Base-by-base conservation (phyloP, 2,113 vertebrate species). In the Apteryx mantelli region DNA sequence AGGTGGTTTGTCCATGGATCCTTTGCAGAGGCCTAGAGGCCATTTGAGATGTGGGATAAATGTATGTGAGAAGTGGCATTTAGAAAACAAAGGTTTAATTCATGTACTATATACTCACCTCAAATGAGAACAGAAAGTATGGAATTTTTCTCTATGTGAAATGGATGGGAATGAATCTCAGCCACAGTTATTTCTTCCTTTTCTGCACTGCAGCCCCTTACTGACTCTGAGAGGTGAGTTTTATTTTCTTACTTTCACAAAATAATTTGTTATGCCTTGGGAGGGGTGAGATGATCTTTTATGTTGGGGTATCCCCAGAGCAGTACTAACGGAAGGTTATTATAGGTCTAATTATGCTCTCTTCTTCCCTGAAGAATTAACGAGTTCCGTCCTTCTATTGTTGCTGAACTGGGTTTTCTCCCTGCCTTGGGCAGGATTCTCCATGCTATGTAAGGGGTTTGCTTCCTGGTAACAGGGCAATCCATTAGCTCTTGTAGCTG, bases 391-490 rank as follows among this genome's bases (percentile, higher is more conserved):
- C 88, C 88, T 90, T 61, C 90, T 71, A 66, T 97, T 95, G 96
- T 95, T 88, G 64, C 3, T 0, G 84, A 70, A 68, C 55, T 77
- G 76, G 50, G n/a, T 70, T 93, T 96, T 93, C 81, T 78, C 61
- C 0, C 0, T 44, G 93, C 87, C 78, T 73, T 89, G 71, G 87
- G 71, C 87, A 93, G 76, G 71, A 85, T 89, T 79, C 60, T 89
- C 85, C 13, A 2, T 0, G 2, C 78, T 95, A 93, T 91, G 75
- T 56, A 88, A 89, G 85, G 82, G 79, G 40, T 97, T 96, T 95
- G 82, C 94, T 91, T 93, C 96, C 94, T 95, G 93, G 95, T 96
- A 95, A 97, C 94, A 86, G 75, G 91, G 89, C 71, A 74, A 52
- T 88, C 84, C 85, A 81, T 97, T 97, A 96, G 80, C 94, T 95